Conservation (phyloP, 1,140 invertebrate genomes). For the Drosophila santomea region DNA sequence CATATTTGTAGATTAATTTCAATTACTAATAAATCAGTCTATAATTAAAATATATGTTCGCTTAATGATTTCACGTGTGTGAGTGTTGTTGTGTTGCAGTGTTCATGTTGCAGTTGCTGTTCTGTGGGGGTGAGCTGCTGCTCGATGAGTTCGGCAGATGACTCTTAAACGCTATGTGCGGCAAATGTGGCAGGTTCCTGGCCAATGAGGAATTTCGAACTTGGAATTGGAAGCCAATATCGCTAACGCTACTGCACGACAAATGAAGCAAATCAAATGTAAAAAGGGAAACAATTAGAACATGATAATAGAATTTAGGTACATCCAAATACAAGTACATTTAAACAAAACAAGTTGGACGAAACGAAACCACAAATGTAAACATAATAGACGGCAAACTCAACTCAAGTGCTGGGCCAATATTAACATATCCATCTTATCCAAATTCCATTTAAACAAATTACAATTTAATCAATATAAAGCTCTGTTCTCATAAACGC, state of each 20-base stretch:
- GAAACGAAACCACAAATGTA: constrained; percentile 52
- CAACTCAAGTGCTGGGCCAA: constrained; percentile 48
- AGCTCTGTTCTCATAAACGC: constrained; percentile 71
- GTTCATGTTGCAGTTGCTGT: constrained; percentile 33
- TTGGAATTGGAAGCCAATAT: constrained; percentile 46
- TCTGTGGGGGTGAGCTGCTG: constrained; percentile 56
- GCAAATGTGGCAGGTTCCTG: constrained; percentile 57
- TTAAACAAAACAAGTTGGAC: constrained; percentile 54
- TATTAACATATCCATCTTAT: constrained; percentile 55
- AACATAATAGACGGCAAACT: constrained; percentile 61
- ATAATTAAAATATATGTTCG: constrained; percentile 84
- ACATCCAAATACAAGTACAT: constrained; percentile 17
- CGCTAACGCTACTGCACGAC: constrained; percentile 5
- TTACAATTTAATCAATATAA: constrained; percentile 75
- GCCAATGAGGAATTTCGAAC: constrained; percentile 35
- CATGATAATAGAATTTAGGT: constrained; percentile 14
- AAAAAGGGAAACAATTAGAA: constrained; percentile 11
- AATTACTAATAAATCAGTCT: constrained; percentile 84
- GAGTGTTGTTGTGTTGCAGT: constrained; percentile 29
- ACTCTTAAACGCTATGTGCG: constrained; percentile 48
- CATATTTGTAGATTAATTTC: constrained; percentile 81
- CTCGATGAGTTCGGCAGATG: constrained; percentile 48
- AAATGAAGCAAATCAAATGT: constrained; percentile 25
- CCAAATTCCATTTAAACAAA: constrained; percentile 68
- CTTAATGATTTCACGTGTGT: constrained; percentile 74